Evolutionary conservation across 2,797 vertebrate genomes (phyloP), one percentile per base, ranked within the genome.

Genomic region (Prionace glauca): DNA sequence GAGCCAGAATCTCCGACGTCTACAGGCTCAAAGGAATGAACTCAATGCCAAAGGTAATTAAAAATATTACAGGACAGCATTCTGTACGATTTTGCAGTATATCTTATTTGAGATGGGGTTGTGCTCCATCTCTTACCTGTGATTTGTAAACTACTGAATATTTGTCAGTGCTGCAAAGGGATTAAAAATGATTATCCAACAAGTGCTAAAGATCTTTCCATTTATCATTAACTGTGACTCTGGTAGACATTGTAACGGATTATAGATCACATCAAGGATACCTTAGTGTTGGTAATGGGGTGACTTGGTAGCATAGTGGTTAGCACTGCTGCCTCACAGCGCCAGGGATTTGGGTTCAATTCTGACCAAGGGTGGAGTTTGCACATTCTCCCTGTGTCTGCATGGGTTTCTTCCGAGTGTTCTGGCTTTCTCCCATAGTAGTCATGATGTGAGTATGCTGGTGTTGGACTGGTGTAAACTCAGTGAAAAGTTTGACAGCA

Each of bases 11-110:
- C 98, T 99, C 91, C 97, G 99, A 96, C 98, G 99, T 97, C 97
- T 99, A 94, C 99, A 99, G 96, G 99, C 99, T 0, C 99, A 99
- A 96, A 98, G 99, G 86, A 99, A 99, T 95, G 99, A 99, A 97
- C 97, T 99, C 95, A 99, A 99, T 0, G 99, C 99, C 86, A 99
- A 99, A 97, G 99, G 99, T 99, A 97, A 10, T 72, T 69, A 81
- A 84, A 50, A 20, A 56, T 56, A 26, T 11, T 74, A 29, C 16
- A 18, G 67, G 10, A 69, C 18, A 20, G 5, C 69, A 69, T 36
- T 92, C 36, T 69, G 1, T 50, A 11, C 32, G 69, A 10, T 94
- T 56, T 62, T 29, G 5, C 22, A 32, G 11, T 56, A 45, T 56
- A 2, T 29, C 56, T 69, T 60, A 24, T 36, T 95, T 67, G 45